These are phyloP conservation scores for Emmelina monodactyla DNA, from an alignment of 2,888 invertebrate genomes.

Conservation along the genomic window DNA sequence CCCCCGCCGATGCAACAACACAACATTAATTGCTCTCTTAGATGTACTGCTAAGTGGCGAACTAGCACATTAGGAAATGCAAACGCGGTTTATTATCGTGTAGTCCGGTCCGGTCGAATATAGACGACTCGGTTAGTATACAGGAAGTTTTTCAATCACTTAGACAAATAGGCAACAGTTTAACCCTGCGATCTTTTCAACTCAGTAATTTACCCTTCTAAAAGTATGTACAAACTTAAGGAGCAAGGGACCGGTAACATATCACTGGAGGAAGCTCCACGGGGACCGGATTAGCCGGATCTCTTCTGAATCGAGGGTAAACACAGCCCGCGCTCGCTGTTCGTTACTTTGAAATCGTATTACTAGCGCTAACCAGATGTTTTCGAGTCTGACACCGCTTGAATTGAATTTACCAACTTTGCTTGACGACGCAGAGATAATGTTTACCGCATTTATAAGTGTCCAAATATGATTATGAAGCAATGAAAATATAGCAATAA, in stretches of 20 bases:
- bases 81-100: no score
- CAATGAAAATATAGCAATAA: conserved; percentile 29
- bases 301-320: conserved; percentile 52
- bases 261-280: conserved; percentile 29
- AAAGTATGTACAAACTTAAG: conserved; percentile 1
- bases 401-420: background rate
- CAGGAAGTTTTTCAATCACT: no score
- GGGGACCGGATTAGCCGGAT: conserved; percentile 48
- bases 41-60: no score
- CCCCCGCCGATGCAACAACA: background rate
- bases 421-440: no score
- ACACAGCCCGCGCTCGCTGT: conserved; percentile 35
- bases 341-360: conserved; percentile 35
- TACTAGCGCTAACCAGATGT: conserved; percentile 18
- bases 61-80: no score
- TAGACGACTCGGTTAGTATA: no score
- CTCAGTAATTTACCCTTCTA: background rate
- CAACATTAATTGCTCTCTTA: conserved; percentile 3
- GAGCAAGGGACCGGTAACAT: conserved; percentile 15
- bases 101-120: no score
- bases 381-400: background rate
- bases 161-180: no score
- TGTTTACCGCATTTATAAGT: no score
- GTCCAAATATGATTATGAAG: no score
- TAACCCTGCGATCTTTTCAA: no score